Evolutionary conservation across 2,888 invertebrate species (phyloP).

Genomic region (Asteroscopus sphinx): DNA sequence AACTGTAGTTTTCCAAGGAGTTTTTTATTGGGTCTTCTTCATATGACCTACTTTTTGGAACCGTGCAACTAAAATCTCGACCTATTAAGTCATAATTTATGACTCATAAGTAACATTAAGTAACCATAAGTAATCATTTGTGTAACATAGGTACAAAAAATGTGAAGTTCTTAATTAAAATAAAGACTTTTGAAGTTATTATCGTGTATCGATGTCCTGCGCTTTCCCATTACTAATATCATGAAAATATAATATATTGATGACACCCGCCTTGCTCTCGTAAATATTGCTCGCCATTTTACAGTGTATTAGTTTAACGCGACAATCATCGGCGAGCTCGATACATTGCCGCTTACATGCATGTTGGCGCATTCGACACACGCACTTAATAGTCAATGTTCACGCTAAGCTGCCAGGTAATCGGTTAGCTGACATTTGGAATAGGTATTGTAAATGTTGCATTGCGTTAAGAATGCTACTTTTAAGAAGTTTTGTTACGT

Average conservation of each 20-base stretch:
- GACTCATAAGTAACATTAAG: no score
- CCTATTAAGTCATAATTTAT: no score
- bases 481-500: neutral
- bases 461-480: no score
- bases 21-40: no score
- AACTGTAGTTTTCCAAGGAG: no score
- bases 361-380: constrained; percentile 38
- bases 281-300: constrained; percentile 60
- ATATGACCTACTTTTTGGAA: no score
- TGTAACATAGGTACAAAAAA: no score
- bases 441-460: constrained; percentile 5
- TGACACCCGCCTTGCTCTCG: constrained; percentile 44
- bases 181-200: neutral
- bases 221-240: constrained; percentile 24
- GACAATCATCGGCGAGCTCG: constrained; percentile 37
- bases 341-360: constrained; percentile 31
- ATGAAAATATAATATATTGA: constrained; percentile 54
- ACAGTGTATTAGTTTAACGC: constrained; percentile 62
- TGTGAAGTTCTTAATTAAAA: no score
- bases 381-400: constrained; percentile 30
- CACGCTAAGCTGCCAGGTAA: constrained; percentile 11
- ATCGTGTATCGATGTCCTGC: constrained; percentile 6
- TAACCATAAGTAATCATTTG: no score
- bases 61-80: no score
- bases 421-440: constrained; percentile 9